Percentiles rank a stretch among this genome's conserved stretches.
phyloP scores from a whole-genome alignment of 2,113 vertebrate species.

The Forbesichthys agassizii region DNA sequence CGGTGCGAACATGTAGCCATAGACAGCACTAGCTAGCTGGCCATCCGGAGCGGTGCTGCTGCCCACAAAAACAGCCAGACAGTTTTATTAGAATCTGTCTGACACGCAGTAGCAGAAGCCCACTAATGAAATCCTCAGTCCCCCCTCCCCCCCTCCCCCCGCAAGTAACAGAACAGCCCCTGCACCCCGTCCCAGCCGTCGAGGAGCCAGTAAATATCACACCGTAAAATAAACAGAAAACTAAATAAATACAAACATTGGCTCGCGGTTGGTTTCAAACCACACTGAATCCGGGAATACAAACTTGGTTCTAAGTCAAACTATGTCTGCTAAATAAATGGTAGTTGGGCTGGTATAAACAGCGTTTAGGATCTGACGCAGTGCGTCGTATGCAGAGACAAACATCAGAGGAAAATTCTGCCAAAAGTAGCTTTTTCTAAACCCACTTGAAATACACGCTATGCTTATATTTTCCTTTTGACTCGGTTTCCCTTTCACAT shows the following conservation, averaged over 20 bases:
- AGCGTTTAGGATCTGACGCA: background rate
- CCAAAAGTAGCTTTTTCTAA: too few relatives aligned
- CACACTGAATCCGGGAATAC: conserved; percentile 35
- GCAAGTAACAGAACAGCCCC: conserved; percentile 57
- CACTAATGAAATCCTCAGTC: conserved; percentile 72
- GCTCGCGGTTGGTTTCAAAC: conserved; percentile 49
- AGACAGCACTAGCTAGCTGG: conserved; percentile 78
- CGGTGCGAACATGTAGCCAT: conserved; percentile 83
- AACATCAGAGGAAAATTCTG: background rate
- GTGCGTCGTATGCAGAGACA: background rate
- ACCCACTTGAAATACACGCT: too few relatives aligned
- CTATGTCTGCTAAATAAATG: background rate
- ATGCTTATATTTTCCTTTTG: background rate
- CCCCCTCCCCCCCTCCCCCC: conserved; percentile 34
- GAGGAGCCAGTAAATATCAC: conserved; percentile 69
- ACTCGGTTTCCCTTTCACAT: background rate
- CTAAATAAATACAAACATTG: conserved; percentile 42
- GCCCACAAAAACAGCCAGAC: conserved; percentile 91
- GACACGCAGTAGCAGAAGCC: conserved; percentile 75
- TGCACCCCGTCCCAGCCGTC: conserved; percentile 51
- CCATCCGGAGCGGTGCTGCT: conserved; percentile 83
- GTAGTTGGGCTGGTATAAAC: background rate
- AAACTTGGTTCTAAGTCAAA: conserved; percentile 64
- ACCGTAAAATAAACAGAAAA: conserved; percentile 2
- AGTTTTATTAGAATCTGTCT: conserved; percentile 96